phyloP scores from a whole-genome alignment of 2,797 vertebrate species.

The Nyctalus aviator region DNA sequence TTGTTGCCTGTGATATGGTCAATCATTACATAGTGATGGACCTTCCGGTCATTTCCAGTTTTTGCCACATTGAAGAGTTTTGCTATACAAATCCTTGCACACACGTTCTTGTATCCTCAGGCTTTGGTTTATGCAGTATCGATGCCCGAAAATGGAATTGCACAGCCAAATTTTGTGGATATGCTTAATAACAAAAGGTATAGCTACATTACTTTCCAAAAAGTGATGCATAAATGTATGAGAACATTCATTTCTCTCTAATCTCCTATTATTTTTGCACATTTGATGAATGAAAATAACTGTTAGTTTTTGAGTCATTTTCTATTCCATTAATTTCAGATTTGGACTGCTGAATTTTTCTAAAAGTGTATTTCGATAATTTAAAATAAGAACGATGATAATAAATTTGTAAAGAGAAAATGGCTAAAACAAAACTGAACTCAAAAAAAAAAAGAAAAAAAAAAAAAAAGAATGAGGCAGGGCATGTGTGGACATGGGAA shows the following conservation, averaged over 20 bases:
- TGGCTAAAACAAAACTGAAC: background rate
- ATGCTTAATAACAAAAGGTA: background rate
- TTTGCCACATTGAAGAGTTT: background rate
- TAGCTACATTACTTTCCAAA: background rate
- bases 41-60: background rate
- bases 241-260: background rate
- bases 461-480: background rate
- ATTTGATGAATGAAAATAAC: slow-evolving; percentile 19
- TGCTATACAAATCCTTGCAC: background rate
- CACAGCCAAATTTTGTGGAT: background rate
- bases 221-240: background rate
- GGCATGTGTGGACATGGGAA: background rate
- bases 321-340: slow-evolving; percentile 25
- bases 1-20: background rate
- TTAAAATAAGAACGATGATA: background rate
- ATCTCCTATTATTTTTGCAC: slow-evolving; percentile 17
- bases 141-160: background rate
- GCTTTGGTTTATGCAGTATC: background rate
- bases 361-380: background rate
- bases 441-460: background rate
- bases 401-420: slow-evolving; percentile 13
- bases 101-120: background rate
- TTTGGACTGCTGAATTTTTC: slow-evolving; percentile 26
- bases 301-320: slow-evolving; percentile 30
- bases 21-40: background rate